phyloP scores from a whole-genome alignment of 2,113 vertebrate genomes.

The Tachycineta bicolor region DNA sequence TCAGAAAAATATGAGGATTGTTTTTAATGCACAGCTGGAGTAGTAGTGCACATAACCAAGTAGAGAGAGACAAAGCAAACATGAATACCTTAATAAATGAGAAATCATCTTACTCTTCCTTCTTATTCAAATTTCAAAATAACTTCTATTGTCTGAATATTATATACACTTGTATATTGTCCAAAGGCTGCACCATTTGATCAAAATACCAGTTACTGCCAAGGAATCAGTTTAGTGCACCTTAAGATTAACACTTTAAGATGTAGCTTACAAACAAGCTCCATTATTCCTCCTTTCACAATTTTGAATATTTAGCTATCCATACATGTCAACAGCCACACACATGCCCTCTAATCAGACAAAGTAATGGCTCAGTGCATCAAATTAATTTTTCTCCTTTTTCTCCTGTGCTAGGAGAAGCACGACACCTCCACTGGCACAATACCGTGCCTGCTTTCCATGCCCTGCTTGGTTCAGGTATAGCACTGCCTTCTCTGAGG shows the following conservation, averaged over 20 bases:
- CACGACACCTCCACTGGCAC: not conserved
- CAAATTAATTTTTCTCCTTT: not conserved
- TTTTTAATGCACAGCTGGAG: not conserved
- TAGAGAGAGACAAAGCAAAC: not conserved
- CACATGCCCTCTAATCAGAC: not conserved
- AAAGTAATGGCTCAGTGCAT: not conserved
- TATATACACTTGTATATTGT: not conserved
- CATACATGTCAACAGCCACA: not conserved
- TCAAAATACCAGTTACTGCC: not conserved
- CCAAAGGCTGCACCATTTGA: not conserved
- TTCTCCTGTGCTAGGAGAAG: not conserved
- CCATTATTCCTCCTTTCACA: not conserved
- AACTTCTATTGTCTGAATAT: not conserved
- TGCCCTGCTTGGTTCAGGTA: not conserved
- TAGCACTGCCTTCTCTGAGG: fast-evolving
- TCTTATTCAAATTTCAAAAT: not conserved
- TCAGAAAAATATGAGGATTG: not conserved
- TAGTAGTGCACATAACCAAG: not conserved
- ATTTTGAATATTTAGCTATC: not conserved
- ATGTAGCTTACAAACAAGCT: not conserved
- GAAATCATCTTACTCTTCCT: not conserved
- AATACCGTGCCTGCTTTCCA: not conserved
- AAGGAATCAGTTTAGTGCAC: not conserved
- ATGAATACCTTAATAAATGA: not conserved
- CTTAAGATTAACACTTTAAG: not conserved